phyloP scores from a whole-genome alignment of 2,113 vertebrate species.

The Otus sunia region DNA sequence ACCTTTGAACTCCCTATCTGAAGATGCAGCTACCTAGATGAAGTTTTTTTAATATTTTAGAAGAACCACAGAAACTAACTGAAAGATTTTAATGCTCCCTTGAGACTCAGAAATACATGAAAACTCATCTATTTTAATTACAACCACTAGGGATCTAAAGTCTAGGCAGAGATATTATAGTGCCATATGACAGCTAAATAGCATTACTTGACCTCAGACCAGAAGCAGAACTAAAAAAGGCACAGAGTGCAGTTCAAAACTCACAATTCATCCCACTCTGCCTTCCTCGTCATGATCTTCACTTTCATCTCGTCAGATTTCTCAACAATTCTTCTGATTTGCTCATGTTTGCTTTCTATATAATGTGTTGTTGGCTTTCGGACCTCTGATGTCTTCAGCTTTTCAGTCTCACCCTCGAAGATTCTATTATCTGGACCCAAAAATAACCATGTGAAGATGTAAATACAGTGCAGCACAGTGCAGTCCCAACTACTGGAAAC shows the following conservation, averaged over 20 bases:
- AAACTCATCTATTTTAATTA: neutral
- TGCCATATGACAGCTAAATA: neutral
- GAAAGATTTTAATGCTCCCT: neutral
- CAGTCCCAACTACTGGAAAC: neutral
- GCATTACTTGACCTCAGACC: neutral
- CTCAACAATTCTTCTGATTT: slow-evolving; percentile 78
- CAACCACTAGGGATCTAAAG: neutral
- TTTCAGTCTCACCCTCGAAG: slow-evolving; percentile 4
- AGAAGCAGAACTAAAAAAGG: neutral
- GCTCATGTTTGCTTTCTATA: slow-evolving; percentile 75
- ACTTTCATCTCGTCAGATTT: slow-evolving; percentile 80
- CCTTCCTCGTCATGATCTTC: slow-evolving; percentile 82
- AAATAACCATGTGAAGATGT: neutral
- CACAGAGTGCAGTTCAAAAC: slow-evolving; percentile 38
- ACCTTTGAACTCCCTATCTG: neutral
- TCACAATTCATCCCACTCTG: slow-evolving; percentile 91
- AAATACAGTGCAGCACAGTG: neutral
- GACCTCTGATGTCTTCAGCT: neutral
- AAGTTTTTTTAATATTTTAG: neutral
- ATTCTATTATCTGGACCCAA: neutral
- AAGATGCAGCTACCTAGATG: neutral
- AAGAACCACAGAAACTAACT: neutral
- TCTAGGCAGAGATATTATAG: neutral
- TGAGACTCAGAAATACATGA: neutral
- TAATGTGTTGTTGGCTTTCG: slow-evolving; percentile 34